Percentiles rank a stretch among this genome's conserved stretches.
Conservation (phyloP, 2,888 invertebrate species). For the Digitonthophagus gazella region DNA sequence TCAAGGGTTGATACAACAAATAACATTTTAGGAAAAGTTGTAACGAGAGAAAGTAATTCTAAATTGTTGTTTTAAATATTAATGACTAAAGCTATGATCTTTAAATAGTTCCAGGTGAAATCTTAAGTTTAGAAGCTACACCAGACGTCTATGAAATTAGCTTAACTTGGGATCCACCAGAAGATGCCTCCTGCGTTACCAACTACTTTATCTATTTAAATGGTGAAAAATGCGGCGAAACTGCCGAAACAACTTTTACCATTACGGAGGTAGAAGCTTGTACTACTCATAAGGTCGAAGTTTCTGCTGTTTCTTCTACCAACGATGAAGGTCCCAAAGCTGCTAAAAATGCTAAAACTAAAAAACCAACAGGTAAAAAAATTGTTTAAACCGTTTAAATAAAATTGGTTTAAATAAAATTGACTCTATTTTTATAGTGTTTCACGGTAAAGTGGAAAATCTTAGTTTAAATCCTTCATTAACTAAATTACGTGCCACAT, state of each 20-base stretch:
- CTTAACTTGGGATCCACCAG: slow-evolving; percentile 25
- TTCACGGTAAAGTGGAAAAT: slow-evolving; percentile 3
- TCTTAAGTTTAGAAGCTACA: slow-evolving; percentile 15
- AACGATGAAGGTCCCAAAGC: neutral
- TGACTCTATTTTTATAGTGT: too few species aligned
- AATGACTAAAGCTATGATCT: slow-evolving; percentile 12
- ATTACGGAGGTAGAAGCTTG: slow-evolving; percentile 27
- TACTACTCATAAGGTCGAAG: slow-evolving; percentile 23
- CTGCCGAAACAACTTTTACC: slow-evolving; percentile 4
- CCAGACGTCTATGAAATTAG: slow-evolving; percentile 2
- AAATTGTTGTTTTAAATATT: neutral
- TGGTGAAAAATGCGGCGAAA: neutral
- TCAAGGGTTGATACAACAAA: slow-evolving; percentile 6
- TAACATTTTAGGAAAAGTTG: slow-evolving; percentile 2
- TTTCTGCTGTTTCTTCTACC: slow-evolving; percentile 22
- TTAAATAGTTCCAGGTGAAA: slow-evolving; percentile 28
- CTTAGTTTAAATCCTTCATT: neutral
- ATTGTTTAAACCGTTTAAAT: too few species aligned
- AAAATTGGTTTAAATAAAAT: too few species aligned
- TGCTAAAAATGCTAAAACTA: neutral
- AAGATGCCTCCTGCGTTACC: slow-evolving; percentile 19
- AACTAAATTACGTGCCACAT: slow-evolving; percentile 11
- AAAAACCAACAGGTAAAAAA: too few species aligned
- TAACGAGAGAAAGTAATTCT: slow-evolving; percentile 13
- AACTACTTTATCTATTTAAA: slow-evolving; percentile 20